These are phyloP conservation scores for Monomorium pharaonis DNA, from an alignment of 1,140 invertebrate genomes.

Conservation along the genomic window DNA sequence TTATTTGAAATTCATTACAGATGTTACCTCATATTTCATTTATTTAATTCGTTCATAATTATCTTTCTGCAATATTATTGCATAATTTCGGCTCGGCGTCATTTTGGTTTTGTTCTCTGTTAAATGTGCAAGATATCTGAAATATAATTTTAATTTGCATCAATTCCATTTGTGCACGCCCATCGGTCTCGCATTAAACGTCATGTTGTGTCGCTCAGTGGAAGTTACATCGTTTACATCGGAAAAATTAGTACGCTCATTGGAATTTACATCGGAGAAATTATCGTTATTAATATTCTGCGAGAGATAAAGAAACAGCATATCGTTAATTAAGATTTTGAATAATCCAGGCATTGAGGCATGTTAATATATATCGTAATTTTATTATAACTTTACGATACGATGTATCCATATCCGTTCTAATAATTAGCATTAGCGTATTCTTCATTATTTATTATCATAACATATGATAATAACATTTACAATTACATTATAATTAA, in stretches of 20 bases:
- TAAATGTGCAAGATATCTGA: conserved; percentile 56
- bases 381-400: background rate
- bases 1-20: conserved; percentile 58
- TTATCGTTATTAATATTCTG: background rate
- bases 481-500: background rate
- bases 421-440: background rate
- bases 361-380: background rate
- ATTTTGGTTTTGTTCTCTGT: conserved; percentile 47
- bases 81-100: conserved; percentile 39
- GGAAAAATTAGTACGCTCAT: conserved; percentile 11
- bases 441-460: background rate
- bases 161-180: conserved; percentile 38
- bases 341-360: conserved; percentile 11
- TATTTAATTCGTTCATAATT: conserved; percentile 59
- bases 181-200: conserved; percentile 25
- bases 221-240: conserved; percentile 15
- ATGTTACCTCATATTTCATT: conserved; percentile 48
- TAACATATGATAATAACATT: background rate
- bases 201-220: background rate
- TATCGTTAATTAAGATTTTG: conserved; percentile 3
- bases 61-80: conserved; percentile 54
- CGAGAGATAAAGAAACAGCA: conserved; percentile 1
- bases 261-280: conserved; percentile 22
- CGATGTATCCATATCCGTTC: background rate
- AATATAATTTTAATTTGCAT: conserved; percentile 58